These are phyloP conservation scores for Steinernema scapterisci DNA, from an alignment of 2,888 invertebrate species.

Conservation along the genomic window DNA sequence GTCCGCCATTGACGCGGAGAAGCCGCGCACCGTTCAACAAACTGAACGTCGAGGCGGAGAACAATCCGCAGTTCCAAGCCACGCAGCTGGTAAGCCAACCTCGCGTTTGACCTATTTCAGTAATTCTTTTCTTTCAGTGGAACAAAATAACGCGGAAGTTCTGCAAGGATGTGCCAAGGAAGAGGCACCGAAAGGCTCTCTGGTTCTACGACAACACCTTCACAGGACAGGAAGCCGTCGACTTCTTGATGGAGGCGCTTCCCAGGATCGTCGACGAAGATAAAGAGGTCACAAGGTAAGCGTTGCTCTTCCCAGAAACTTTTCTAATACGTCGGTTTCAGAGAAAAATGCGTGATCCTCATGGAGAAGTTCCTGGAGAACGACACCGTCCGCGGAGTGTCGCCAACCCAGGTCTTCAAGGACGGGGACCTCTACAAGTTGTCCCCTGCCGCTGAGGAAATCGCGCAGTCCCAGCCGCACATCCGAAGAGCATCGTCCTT, in stretches of 20 bases:
- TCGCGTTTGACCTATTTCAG: not conserved
- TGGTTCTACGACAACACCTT: constrained; percentile 1
- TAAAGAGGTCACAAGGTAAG: not conserved
- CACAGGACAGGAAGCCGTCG: not conserved
- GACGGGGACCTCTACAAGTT: not conserved
- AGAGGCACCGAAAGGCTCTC: not conserved
- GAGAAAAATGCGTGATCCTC: not conserved
- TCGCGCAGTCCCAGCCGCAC: not conserved
- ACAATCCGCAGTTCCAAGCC: constrained; percentile 1
- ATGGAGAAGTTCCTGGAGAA: constrained; percentile 20
- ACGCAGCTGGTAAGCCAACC: not conserved
- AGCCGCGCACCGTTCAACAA: not conserved
- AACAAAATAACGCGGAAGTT: not conserved
- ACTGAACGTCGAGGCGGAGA: not conserved
- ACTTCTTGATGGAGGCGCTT: not conserved
- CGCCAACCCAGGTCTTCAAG: not conserved
- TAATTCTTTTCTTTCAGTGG: not conserved
- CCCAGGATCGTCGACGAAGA: not conserved
- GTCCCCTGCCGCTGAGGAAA: constrained; percentile 8
- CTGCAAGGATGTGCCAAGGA: constrained; percentile 1
- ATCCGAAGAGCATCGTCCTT: not conserved
- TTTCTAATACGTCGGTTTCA: not conserved
- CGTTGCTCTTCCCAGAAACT: not conserved
- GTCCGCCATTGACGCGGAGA: not conserved
- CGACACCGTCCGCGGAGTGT: not conserved